Conservation (phyloP, 2,113 vertebrate species). For the Loxodonta africana region DNA sequence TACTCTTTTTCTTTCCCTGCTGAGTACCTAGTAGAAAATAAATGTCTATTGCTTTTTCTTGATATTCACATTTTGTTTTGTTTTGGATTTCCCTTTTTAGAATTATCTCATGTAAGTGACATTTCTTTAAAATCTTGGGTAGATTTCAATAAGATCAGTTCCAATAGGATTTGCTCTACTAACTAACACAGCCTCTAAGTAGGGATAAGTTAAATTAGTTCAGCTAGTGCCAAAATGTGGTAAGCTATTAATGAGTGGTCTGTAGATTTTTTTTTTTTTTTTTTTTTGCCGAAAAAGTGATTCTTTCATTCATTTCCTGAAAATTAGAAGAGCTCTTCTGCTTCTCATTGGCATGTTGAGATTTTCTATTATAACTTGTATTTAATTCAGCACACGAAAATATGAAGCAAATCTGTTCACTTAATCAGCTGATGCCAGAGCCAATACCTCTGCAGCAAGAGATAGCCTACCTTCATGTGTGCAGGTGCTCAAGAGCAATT, state of each 20-base stretch:
- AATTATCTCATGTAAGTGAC: constrained; percentile 56
- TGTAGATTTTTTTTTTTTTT: neutral
- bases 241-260: constrained; percentile 66
- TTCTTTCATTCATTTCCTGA: constrained; percentile 52
- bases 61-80: constrained; percentile 50
- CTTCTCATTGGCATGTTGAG: constrained; percentile 73
- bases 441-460: constrained; percentile 65
- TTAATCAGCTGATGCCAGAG: constrained; percentile 70
- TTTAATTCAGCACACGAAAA: constrained; percentile 68
- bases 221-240: constrained; percentile 56
- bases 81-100: neutral
- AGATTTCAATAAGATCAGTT: constrained; percentile 55
- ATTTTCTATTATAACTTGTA: constrained; percentile 76
- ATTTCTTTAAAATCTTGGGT: constrained; percentile 49
- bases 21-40: constrained; percentile 54
- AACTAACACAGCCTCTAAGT: constrained; percentile 37
- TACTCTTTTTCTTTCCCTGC: constrained; percentile 45
- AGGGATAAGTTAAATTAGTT: constrained; percentile 72
- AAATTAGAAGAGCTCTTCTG: constrained; percentile 74
- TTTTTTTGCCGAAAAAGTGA: constrained; percentile 57
- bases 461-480: constrained; percentile 61
- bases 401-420: constrained; percentile 64
- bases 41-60: constrained; percentile 68
- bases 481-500: constrained; percentile 36
- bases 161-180: constrained; percentile 47